These are phyloP conservation scores for Aphodius granarius DNA, from an alignment of 2,888 invertebrate species.

Conservation along the genomic window DNA sequence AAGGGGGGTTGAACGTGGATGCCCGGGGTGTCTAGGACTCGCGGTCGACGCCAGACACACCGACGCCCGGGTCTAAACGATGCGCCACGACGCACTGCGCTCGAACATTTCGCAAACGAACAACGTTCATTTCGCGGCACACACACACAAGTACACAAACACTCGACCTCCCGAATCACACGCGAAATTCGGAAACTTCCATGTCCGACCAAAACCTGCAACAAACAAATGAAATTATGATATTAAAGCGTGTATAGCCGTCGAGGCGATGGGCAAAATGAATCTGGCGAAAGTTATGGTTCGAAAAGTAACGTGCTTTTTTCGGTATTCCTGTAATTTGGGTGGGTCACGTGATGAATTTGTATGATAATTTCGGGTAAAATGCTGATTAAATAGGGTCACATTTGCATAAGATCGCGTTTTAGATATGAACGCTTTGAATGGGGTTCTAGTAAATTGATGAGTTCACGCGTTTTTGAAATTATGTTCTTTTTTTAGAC, in stretches of 20 bases:
- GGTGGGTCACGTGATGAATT: neutral
- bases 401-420: neutral
- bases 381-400: neutral
- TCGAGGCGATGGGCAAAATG: neutral
- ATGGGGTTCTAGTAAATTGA: neutral
- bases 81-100: slow-evolving; percentile 40
- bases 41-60: slow-evolving; percentile 45
- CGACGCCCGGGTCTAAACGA: slow-evolving; percentile 43
- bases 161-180: slow-evolving; percentile 14
- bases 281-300: neutral
- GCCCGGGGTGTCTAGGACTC: slow-evolving; percentile 38
- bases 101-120: slow-evolving; percentile 41
- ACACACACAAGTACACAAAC: slow-evolving; percentile 43
- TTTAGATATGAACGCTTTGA: neutral
- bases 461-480: neutral
- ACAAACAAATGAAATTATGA: slow-evolving; percentile 18
- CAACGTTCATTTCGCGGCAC: slow-evolving; percentile 17
- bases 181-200: neutral
- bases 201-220: slow-evolving; percentile 35
- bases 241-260: neutral
- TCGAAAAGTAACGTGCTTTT: neutral
- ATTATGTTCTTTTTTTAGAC: neutral
- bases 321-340: neutral
- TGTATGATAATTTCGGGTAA: neutral
- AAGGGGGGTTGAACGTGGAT: slow-evolving; percentile 25